These are phyloP conservation scores for Pseudomyrmex flavicornis DNA, from an alignment of 1,140 invertebrate genomes.

Conservation along the genomic window DNA sequence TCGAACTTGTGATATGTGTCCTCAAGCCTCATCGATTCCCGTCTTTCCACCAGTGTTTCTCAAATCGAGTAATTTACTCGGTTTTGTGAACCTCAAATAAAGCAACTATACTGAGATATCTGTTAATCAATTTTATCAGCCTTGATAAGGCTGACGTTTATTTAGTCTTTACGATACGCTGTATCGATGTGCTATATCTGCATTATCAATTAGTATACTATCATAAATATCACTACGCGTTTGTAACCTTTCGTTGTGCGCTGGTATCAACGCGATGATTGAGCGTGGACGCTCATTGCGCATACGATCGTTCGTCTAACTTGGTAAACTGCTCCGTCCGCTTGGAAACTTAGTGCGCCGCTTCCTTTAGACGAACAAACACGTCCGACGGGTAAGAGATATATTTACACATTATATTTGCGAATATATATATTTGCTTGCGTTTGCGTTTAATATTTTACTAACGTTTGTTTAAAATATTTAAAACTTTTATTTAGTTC, in stretches of 20 bases:
- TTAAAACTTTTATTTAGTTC: not conserved
- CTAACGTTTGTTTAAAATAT: not conserved
- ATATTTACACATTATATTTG: not conserved
- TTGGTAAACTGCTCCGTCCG: conserved; percentile 33
- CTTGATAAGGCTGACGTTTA: conserved; percentile 24
- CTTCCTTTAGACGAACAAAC: conserved; percentile 1
- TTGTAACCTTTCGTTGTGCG: conserved; percentile 35
- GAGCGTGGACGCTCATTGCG: conserved; percentile 42
- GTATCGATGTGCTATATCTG: not conserved
- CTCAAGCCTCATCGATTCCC: not conserved
- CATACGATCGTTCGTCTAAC: conserved; percentile 32
- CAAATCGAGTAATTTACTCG: not conserved
- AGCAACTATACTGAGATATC: not conserved
- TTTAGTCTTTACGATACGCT: conserved; percentile 26
- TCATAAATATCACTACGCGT: conserved; percentile 59
- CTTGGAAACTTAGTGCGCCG: conserved; percentile 20
- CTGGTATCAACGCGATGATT: conserved; percentile 50
- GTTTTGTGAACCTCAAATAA: not conserved
- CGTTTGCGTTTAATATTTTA: not conserved
- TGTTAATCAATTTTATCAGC: conserved; percentile 17
- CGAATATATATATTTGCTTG: not conserved
- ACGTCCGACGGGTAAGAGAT: conserved; percentile 18
- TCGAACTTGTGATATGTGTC: not conserved
- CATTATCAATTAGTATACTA: conserved; percentile 19
- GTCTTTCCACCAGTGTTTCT: not conserved